Evolutionary conservation across 1,140 invertebrate genomes (phyloP).

Genomic region (Meteorus sp.): DNA sequence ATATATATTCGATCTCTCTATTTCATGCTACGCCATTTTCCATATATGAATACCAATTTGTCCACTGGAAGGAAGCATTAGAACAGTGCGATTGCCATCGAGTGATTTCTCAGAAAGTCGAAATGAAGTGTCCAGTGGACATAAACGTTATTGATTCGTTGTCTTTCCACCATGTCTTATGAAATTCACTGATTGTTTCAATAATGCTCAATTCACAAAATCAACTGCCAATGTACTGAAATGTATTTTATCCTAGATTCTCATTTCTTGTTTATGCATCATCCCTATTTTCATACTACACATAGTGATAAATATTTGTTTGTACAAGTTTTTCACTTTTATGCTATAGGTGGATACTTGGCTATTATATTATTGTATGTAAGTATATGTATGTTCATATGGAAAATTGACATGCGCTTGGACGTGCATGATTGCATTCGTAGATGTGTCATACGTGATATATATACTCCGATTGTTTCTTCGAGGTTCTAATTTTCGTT

Average conservation of each 20-base stretch:
- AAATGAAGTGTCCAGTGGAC: neutral
- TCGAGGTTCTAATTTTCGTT: neutral
- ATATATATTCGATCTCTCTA: too few relatives aligned
- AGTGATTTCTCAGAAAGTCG: too few relatives aligned
- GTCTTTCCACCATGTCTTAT: neutral
- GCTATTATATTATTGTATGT: neutral
- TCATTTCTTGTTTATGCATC: too few relatives aligned
- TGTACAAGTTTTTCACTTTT: constrained; percentile 21
- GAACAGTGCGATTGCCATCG: too few relatives aligned
- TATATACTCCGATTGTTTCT: neutral
- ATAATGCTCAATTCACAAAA: neutral
- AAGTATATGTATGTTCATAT: neutral
- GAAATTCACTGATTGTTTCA: neutral
- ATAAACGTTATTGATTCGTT: neutral
- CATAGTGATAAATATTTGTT: constrained; percentile 21
- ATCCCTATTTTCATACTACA: neutral
- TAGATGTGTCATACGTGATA: constrained; percentile 31
- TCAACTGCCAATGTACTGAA: neutral
- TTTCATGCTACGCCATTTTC: too few relatives aligned
- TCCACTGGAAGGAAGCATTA: too few relatives aligned
- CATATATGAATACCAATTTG: too few relatives aligned
- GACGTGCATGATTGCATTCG: constrained; percentile 39
- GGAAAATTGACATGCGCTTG: constrained; percentile 39
- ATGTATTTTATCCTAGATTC: too few relatives aligned
- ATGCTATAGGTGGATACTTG: constrained; percentile 14